phyloP scores from a whole-genome alignment of 2,888 invertebrate species.

The Ceraclea dissimilis region DNA sequence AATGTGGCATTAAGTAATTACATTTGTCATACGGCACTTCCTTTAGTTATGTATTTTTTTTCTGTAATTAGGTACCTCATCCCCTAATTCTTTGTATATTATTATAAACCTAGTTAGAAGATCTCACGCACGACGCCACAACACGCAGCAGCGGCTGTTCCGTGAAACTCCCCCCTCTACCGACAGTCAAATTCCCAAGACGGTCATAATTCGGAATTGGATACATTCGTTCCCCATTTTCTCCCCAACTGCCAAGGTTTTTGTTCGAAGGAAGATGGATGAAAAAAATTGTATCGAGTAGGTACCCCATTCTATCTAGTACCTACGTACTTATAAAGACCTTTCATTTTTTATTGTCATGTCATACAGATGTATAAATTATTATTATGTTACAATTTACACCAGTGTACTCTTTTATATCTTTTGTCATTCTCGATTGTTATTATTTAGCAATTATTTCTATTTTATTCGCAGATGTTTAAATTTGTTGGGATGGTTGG shows the following conservation, averaged over 20 bases:
- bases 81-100: not conserved
- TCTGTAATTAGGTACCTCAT: not conserved
- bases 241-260: conserved; percentile 29
- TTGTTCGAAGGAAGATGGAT: conserved; percentile 23
- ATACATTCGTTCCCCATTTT: conserved; percentile 49
- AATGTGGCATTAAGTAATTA: no score
- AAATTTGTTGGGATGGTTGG: no score
- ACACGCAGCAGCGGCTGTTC: conserved; percentile 37
- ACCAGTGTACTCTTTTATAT: no score
- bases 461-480: no score
- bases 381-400: no score
- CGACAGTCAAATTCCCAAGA: conserved; percentile 46
- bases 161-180: conserved; percentile 42
- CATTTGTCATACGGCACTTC: no score
- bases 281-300: not conserved
- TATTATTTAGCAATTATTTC: no score
- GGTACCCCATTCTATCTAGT: not conserved
- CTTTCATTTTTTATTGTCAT: no score
- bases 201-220: conserved; percentile 54
- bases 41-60: not conserved
- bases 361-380: not conserved
- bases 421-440: no score
- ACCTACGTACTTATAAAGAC: not conserved
- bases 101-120: not conserved
- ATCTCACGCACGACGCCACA: conserved; percentile 7